These are phyloP conservation scores for Odontothrips loti DNA, from an alignment of 2,888 invertebrate genomes.

Conservation along the genomic window DNA sequence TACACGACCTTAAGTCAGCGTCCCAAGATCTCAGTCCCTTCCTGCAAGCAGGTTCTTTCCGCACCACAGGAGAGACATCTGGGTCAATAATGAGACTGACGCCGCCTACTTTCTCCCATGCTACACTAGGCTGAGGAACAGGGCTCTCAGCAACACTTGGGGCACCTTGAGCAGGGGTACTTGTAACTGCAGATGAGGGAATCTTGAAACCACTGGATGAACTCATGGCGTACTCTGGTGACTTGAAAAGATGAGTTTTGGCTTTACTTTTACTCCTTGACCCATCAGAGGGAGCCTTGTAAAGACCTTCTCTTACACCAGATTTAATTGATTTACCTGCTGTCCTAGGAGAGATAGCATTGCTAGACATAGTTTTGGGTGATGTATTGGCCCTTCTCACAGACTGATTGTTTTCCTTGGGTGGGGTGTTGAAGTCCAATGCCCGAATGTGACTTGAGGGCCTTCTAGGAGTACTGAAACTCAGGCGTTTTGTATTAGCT, in stretches of 20 bases:
- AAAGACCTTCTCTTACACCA: background rate
- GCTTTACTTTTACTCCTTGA: background rate
- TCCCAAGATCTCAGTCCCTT: background rate
- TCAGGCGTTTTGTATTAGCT: background rate
- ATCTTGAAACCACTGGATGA: background rate
- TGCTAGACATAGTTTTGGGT: background rate
- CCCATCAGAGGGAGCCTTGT: background rate
- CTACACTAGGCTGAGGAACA: background rate
- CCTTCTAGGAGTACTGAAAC: background rate
- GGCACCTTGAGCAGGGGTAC: background rate
- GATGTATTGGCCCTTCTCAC: background rate
- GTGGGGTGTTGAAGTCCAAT: background rate
- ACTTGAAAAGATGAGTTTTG: conserved; percentile 14
- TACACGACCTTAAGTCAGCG: background rate
- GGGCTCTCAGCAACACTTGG: background rate
- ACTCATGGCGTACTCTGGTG: background rate
- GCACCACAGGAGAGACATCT: background rate
- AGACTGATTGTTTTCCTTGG: background rate
- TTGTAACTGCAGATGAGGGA: background rate
- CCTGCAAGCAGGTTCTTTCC: background rate
- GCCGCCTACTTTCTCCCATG: background rate
- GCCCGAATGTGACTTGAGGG: background rate
- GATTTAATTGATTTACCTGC: background rate
- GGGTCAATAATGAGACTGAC: background rate
- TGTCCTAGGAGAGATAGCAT: background rate